These are phyloP conservation scores for Sogatella furcifera DNA, from an alignment of 1,140 invertebrate genomes.

Conservation along the genomic window DNA sequence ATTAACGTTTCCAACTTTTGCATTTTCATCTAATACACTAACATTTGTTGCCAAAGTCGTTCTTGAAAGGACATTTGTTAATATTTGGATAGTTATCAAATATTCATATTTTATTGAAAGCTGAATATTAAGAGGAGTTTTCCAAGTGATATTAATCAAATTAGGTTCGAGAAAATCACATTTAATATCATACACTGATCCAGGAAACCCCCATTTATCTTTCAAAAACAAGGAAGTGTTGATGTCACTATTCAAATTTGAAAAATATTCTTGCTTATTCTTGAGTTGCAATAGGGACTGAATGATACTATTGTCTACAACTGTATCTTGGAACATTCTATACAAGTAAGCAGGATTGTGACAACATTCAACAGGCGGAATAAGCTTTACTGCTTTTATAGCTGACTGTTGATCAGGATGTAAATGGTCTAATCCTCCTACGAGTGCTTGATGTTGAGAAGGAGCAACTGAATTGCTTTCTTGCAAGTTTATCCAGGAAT, in stretches of 20 bases:
- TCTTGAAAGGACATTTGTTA: neutral
- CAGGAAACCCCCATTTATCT: constrained; percentile 5
- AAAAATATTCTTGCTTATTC: neutral
- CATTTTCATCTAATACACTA: neutral
- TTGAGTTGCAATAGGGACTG: neutral
- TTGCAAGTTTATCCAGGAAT: constrained; percentile 34
- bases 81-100: neutral
- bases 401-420: constrained; percentile 25
- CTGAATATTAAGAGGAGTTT: constrained; percentile 1
- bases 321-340: constrained; percentile 43
- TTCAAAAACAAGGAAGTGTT: neutral
- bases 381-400: constrained; percentile 29
- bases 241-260: neutral
- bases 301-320: constrained; percentile 28
- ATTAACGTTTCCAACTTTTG: neutral
- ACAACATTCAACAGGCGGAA: constrained; percentile 38
- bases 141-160: neutral
- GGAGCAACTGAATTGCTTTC: constrained; percentile 30
- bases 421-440: constrained; percentile 34
- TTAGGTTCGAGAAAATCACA: constrained; percentile 1
- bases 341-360: constrained; percentile 39
- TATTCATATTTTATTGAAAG: neutral
- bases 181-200: constrained; percentile 12
- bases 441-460: constrained; percentile 28
- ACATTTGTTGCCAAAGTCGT: neutral